Evolutionary conservation across 2,113 vertebrate species (phyloP).

Genomic region (Rostratula benghalensis): DNA sequence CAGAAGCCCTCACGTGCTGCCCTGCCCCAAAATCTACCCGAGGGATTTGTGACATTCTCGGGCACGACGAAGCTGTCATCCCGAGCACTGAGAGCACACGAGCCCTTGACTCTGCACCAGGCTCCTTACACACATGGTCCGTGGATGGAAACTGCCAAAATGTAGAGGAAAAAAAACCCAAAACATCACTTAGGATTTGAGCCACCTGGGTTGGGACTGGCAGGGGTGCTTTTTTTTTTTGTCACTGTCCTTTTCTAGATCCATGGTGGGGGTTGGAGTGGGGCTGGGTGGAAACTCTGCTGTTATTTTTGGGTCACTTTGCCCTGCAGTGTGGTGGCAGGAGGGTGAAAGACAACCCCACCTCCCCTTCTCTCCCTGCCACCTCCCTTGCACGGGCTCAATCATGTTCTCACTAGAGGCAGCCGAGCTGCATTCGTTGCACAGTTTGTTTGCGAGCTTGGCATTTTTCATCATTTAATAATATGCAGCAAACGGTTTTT

Average conservation of each 20-base stretch:
- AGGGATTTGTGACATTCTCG: background rate
- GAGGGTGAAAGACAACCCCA: background rate
- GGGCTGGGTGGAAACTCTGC: background rate
- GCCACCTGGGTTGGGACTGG: background rate
- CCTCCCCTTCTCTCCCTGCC: background rate
- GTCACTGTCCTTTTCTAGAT: background rate
- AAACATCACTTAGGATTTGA: background rate
- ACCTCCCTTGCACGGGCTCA: background rate
- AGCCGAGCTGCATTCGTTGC: background rate
- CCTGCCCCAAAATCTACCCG: background rate
- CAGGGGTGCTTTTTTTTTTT: background rate
- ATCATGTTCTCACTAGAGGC: background rate
- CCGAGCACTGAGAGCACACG: background rate
- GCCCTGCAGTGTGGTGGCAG: background rate
- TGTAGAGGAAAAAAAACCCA: background rate
- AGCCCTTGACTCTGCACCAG: rapidly evolving
- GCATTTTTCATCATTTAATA: conserved; percentile 18
- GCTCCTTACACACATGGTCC: background rate
- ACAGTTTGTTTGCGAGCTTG: background rate
- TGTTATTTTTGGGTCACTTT: background rate
- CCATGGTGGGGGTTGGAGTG: background rate
- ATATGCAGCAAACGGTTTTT: conserved; percentile 13
- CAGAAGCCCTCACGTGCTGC: background rate
- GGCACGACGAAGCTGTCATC: background rate
- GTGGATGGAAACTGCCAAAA: background rate